Percentiles rank a stretch among this genome's conserved stretches.
Conservation (phyloP, 2,888 invertebrate genomes). For the Xanthia icteritia region DNA sequence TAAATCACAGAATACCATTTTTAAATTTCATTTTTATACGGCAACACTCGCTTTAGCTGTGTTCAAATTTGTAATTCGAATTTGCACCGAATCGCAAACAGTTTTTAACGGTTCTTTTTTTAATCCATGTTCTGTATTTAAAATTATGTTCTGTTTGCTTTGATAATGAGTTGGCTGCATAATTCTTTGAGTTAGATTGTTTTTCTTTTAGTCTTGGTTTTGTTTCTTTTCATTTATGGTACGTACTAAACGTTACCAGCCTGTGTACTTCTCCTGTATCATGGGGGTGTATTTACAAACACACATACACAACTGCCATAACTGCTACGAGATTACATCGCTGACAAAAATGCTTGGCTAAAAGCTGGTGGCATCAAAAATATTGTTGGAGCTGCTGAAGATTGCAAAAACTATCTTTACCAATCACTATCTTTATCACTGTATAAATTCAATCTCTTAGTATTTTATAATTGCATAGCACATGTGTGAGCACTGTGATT, state of each 20-base stretch:
- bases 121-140: conserved; percentile 62
- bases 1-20: conserved; percentile 67
- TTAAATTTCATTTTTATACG: conserved; percentile 69
- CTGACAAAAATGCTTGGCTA: too few relatives aligned
- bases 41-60: conserved; percentile 69
- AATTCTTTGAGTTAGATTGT: conserved; percentile 34
- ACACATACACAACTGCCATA: too few relatives aligned
- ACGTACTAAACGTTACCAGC: neutral
- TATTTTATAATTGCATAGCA: too few relatives aligned
- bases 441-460: too few relatives aligned
- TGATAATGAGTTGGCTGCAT: conserved; percentile 43
- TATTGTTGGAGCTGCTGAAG: too few relatives aligned
- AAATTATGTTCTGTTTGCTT: conserved; percentile 62
- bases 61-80: conserved; percentile 73
- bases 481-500: too few relatives aligned
- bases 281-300: too few relatives aligned
- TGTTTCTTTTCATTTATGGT: neutral
- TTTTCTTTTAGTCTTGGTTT: conserved; percentile 8
- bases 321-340: too few relatives aligned
- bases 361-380: too few relatives aligned
- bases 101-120: conserved; percentile 67
- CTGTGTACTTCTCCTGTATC: neutral
- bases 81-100: conserved; percentile 67
- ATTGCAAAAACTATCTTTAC: too few relatives aligned
- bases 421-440: too few relatives aligned